Evolutionary conservation across 2,888 invertebrate genomes (phyloP), one percentile per base, ranked within the genome.

Genomic region (Oscheius sp.): DNA sequence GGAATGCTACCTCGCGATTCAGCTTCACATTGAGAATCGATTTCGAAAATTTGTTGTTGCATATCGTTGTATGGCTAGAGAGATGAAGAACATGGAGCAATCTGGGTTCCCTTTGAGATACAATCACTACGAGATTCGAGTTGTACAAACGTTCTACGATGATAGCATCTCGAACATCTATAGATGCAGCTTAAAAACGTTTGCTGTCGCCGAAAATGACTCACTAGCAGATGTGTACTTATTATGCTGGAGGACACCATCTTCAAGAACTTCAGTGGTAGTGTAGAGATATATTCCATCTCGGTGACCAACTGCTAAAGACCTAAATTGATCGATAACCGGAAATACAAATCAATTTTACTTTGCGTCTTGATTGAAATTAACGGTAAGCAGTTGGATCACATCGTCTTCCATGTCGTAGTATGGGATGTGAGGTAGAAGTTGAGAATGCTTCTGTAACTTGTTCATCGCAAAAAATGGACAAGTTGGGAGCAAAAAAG

Each of bases 341-440:
- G n/a, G n/a, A n/a, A n/a, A n/a, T 27, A 39, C 45, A 52, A 12
- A 4, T 12, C 45, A 27, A 75, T 92, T 94, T 93, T 92, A 96
- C 96, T 95, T 93, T 91, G 92, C 92, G 89, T 96, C 96, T 89
- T 96, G 96, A 89, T 96, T 96, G 88, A 96, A 96, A 90, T 94
- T 95, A 85, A 95, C 94, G 89, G 93, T 95, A 89, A 93, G 92
- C 89, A 92, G 92, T 89, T 92, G 93, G 42, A 68, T 69, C 10
- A 70, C 66, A 31, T 74, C 74, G 31, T 70, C 70, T 31, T 63
- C 63, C 69, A 53, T 64, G 17, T 20, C n/a, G n/a, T n/a, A n/a
- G n/a, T n/a, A n/a, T n/a, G n/a, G n/a, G n/a, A n/a, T n/a, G n/a
- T n/a, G n/a, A n/a, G n/a, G n/a, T n/a, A n/a, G n/a, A 37, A 37